Evolutionary conservation across 2,888 invertebrate species (phyloP).

Genomic region (Agrochola lota): DNA sequence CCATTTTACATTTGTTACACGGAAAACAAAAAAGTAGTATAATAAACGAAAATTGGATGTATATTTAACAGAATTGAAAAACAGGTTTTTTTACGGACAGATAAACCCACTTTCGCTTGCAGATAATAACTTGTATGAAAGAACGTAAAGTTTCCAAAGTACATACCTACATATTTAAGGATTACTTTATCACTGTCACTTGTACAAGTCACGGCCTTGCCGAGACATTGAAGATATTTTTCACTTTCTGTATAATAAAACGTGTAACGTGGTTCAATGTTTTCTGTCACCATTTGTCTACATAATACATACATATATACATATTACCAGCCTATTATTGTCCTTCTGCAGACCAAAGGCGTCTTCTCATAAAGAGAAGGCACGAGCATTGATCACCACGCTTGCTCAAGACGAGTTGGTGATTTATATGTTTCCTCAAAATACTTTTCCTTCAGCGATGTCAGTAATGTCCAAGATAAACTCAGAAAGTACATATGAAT

Average conservation of each 20-base stretch:
- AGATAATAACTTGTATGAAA: conserved; percentile 18
- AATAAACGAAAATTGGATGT: not conserved
- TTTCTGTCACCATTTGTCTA: not conserved
- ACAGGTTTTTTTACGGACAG: conserved; percentile 1
- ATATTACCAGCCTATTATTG: not conserved
- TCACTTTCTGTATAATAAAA: conserved; percentile 34
- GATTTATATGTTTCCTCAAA: not conserved
- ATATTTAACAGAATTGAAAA: not conserved
- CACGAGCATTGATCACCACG: not conserved
- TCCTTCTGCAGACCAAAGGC: not conserved
- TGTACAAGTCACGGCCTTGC: conserved; percentile 30
- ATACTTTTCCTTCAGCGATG: not conserved
- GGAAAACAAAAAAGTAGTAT: not conserved
- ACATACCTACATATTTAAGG: conserved; percentile 7
- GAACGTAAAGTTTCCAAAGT: not conserved
- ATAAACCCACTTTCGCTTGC: conserved; percentile 22
- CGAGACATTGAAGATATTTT: conserved; percentile 25
- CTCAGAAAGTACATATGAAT: not conserved
- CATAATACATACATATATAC: not conserved
- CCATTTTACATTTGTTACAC: not conserved
- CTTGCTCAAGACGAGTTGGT: not conserved
- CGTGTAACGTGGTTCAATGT: not conserved
- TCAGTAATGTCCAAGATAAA: not conserved
- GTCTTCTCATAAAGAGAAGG: too few species aligned
- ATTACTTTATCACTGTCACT: conserved; percentile 33